These are phyloP conservation scores for Sipha flava DNA, from an alignment of 1,140 invertebrate species.

Conservation along the genomic window DNA sequence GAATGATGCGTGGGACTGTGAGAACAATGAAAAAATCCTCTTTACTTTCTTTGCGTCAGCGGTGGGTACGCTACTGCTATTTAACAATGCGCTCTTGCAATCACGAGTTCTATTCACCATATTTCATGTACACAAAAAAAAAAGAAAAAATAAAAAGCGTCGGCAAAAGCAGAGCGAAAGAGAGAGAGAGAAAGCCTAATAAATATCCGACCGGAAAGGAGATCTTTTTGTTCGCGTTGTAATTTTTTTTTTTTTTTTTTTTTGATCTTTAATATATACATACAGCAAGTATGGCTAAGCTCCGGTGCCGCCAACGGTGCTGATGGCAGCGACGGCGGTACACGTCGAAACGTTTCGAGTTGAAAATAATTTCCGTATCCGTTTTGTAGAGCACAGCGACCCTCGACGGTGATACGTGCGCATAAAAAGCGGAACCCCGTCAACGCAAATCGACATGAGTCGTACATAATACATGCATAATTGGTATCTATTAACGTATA, in stretches of 20 bases:
- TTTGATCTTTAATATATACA: too few species aligned
- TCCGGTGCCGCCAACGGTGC: not conserved
- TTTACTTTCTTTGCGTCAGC: slow-evolving; percentile 2
- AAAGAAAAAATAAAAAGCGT: not conserved
- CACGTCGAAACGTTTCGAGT: not conserved
- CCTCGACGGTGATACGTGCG: too few species aligned
- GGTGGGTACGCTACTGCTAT: not conserved
- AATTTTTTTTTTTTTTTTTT: not conserved
- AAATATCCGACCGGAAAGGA: slow-evolving; percentile 21
- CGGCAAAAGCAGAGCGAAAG: too few species aligned
- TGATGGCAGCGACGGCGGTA: too few species aligned
- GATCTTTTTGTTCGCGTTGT: slow-evolving; percentile 4
- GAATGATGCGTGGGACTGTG: not conserved
- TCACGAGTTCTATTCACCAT: slow-evolving; percentile 10
- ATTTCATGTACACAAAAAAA: not conserved
- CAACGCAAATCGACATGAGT: not conserved
- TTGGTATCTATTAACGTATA: too few species aligned
- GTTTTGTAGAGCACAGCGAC: not conserved
- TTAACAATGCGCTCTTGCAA: slow-evolving; percentile 24
- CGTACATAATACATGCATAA: too few species aligned
- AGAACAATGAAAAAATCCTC: slow-evolving; percentile 17
- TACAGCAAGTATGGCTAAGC: not conserved
- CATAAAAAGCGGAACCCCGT: not conserved
- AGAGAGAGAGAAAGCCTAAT: slow-evolving; percentile 3
- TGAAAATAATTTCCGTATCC: not conserved